Base-by-base conservation (phyloP, 2,888 invertebrate species). In the Protonemura montana region DNA sequence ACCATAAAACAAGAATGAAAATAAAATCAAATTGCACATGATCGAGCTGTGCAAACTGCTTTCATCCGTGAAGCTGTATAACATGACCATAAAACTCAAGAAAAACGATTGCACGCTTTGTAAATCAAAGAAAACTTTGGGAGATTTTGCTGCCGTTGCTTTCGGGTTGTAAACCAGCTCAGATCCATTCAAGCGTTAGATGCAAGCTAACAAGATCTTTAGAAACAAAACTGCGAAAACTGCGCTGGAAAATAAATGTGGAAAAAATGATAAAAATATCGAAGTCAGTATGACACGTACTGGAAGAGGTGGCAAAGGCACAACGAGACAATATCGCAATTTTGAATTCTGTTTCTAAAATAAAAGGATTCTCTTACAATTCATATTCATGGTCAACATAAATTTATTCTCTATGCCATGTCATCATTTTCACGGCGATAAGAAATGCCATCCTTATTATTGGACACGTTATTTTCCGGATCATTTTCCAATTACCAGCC, bases 401-500 rank as follows among this genome's bases (percentile, higher is more conserved):
- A 3, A 59, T 21, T 59, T 59, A 10, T 59, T 59, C 6, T 41
- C 59, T 2, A 59, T 21, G 59, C 59, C 1, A 21, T 21, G 59
- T 59, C 59, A 59, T 21, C 59, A 21, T 13, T 59, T 21, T 21
- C n/a, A 21, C 21, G 59, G 1, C 59, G 59, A 59, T 59, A 59
- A 59, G 13, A 59, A 59, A 59, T 21, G 59, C 16, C 59, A 59
- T 59, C 13, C 59, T 59, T 59, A 21, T 59, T 59, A 59, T 21
- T 59, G 59, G 59, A 59, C 59, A 21, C 59, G 59, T 59, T 21
- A 59, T 59, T 59, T 59, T 59, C 59, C 59, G 59, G 59, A 59
- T 59, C 59, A 59, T 59, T 59, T 59, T 59, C 59, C 59, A 59
- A 59, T 59, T 59, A 59, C 59, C 59, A 59, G 59, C 59, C 59